Percentiles rank a stretch among this genome's conserved stretches.
phyloP scores from a whole-genome alignment of 2,797 vertebrate genomes.

The Sebastes vulpes region DNA sequence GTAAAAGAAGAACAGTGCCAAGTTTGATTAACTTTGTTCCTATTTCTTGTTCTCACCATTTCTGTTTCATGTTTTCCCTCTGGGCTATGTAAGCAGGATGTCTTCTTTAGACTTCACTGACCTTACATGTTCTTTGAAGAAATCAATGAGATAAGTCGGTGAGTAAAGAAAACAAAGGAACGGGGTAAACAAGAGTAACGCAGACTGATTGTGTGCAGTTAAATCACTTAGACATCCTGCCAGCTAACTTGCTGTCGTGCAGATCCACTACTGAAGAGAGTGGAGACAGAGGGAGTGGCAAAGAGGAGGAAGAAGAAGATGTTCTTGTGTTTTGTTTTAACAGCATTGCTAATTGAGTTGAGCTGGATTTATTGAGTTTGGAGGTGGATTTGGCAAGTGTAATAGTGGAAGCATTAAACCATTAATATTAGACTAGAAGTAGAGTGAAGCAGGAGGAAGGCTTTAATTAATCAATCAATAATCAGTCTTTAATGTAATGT shows the following conservation, averaged over 20 bases:
- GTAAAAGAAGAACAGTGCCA: not conserved
- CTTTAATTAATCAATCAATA: conserved; percentile 1
- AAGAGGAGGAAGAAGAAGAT: conserved; percentile 2
- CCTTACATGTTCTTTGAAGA: conserved; percentile 35
- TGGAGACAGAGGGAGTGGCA: conserved; percentile 9
- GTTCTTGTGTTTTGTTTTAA: conserved; percentile 35
- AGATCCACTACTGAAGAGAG: conserved; percentile 4
- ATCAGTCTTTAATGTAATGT: conserved; percentile 28
- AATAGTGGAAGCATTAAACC: conserved; percentile 41
- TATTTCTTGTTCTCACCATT: not conserved
- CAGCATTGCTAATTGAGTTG: conserved; percentile 35
- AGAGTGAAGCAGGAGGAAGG: conserved; percentile 1
- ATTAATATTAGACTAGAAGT: conserved; percentile 35
- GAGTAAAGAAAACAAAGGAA: conserved; percentile 18
- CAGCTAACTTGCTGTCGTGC: not conserved
- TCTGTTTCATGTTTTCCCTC: conserved; percentile 9
- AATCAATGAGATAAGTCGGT: conserved; percentile 30
- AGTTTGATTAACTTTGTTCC: not conserved
- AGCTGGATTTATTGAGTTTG: conserved; percentile 33
- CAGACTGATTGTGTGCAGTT: conserved; percentile 4
- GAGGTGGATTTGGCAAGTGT: conserved; percentile 27
- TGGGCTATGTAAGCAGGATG: conserved; percentile 18
- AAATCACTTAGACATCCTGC: conserved; percentile 23
- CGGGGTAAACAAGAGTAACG: conserved; percentile 13
- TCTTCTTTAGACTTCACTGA: conserved; percentile 24